Conservation (phyloP, 2,797 vertebrate genomes). For the Fratercula arctica region DNA sequence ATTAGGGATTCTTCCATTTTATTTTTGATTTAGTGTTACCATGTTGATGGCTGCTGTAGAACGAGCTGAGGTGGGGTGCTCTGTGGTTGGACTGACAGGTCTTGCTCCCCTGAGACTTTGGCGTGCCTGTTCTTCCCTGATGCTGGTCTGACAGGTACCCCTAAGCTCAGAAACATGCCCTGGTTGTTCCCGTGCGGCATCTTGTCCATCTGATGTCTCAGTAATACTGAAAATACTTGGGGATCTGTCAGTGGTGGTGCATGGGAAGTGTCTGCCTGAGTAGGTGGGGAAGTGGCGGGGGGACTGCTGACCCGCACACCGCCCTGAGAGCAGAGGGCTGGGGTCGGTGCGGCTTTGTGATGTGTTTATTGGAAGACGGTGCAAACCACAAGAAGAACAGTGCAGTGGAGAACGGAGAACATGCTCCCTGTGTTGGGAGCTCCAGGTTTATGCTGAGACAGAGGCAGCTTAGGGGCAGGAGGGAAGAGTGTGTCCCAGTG, state of each 20-base stretch:
- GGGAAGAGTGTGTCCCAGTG: rapidly evolving
- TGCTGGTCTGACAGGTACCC: not conserved
- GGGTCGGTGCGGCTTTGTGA: not conserved
- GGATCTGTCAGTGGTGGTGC: not conserved
- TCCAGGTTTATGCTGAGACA: not conserved
- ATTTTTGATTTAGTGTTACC: not conserved
- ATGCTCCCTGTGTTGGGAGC: rapidly evolving
- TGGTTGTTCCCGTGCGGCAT: not conserved
- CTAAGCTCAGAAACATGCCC: not conserved
- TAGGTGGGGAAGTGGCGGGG: not conserved
- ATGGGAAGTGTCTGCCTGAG: not conserved
- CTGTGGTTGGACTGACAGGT: not conserved
- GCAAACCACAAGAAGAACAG: not conserved
- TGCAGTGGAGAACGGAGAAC: not conserved
- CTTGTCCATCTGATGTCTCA: not conserved
- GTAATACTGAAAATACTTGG: not conserved
- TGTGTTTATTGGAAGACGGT: not conserved
- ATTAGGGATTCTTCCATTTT: not conserved
- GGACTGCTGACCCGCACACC: not conserved
- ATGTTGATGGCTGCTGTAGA: not conserved
- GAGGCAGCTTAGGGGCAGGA: rapidly evolving
- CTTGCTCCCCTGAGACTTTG: not conserved
- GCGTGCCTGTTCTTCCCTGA: not conserved
- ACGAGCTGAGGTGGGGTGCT: not conserved
- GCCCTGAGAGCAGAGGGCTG: not conserved